Evolutionary conservation across 2,888 invertebrate genomes (phyloP).

Genomic region (Perdita meconis): DNA sequence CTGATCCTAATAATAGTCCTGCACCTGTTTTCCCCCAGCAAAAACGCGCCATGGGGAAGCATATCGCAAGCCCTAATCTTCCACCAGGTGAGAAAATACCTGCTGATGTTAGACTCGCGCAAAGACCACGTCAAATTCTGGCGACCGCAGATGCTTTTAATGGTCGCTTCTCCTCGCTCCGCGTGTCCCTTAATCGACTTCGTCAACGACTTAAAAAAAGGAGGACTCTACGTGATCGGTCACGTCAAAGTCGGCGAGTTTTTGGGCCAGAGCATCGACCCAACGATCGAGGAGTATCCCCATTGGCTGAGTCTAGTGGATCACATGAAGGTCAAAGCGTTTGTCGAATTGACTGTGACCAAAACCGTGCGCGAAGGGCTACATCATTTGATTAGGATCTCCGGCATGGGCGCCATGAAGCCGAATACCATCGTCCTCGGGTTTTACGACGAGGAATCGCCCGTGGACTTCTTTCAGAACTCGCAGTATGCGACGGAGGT

Average conservation of each 20-base stretch:
- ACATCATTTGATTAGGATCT: slow-evolving; percentile 94
- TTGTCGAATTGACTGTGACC: slow-evolving; percentile 96
- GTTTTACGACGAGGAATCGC: slow-evolving; percentile 92
- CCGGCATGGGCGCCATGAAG: slow-evolving; percentile 99
- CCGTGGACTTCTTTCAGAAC: slow-evolving; percentile 91
- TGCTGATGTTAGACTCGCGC: slow-evolving; percentile 96
- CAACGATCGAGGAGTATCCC: slow-evolving; percentile 91
- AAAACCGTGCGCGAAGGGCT: slow-evolving; percentile 94
- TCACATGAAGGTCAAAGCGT: slow-evolving; percentile 97
- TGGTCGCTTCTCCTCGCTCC: slow-evolving; percentile 96
- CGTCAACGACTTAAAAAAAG: slow-evolving; percentile 98
- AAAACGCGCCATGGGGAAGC: slow-evolving; percentile 96
- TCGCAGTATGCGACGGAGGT: slow-evolving; percentile 83
- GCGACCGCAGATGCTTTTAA: slow-evolving; percentile 97
- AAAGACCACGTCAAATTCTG: slow-evolving; percentile 99
- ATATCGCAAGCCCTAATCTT: slow-evolving; percentile 99
- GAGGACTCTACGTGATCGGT: slow-evolving; percentile 94
- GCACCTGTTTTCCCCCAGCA: slow-evolving; percentile 94
- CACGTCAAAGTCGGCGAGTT: slow-evolving; percentile 90
- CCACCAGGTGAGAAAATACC: slow-evolving; percentile 97
- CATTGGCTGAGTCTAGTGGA: slow-evolving; percentile 98
- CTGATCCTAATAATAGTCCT: slow-evolving; percentile 93
- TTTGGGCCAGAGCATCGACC: slow-evolving; percentile 87
- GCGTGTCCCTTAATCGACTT: slow-evolving; percentile 97
- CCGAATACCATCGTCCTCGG: slow-evolving; percentile 98